phyloP scores from a whole-genome alignment of 2,113 vertebrate species.

The Bos javanicus region DNA sequence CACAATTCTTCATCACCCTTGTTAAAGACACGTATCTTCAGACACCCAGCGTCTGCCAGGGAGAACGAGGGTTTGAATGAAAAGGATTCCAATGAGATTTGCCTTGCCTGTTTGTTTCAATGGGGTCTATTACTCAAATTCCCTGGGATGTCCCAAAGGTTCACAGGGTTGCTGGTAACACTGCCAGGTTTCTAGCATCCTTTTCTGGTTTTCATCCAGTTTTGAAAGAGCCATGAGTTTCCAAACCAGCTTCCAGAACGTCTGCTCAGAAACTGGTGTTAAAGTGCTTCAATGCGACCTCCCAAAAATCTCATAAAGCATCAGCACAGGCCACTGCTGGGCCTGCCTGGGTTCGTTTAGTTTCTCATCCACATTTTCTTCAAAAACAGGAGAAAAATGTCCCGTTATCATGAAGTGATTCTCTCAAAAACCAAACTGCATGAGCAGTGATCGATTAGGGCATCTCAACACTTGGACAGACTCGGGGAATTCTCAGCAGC shows the following conservation, averaged over 20 bases:
- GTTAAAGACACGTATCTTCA: not conserved
- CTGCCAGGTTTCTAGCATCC: not conserved
- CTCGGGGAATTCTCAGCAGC: not conserved
- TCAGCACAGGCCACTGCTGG: not conserved
- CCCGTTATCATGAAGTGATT: not conserved
- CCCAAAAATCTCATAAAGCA: not conserved
- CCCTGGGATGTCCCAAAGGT: not conserved
- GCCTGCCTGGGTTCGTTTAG: rapidly evolving
- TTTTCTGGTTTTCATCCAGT: not conserved
- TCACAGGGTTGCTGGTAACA: rapidly evolving
- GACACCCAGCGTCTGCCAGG: rapidly evolving
- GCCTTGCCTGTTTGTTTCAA: not conserved
- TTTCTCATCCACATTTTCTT: not conserved
- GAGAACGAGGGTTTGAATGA: not conserved
- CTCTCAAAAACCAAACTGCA: not conserved
- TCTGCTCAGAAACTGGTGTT: not conserved
- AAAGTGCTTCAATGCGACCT: rapidly evolving
- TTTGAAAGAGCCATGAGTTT: not conserved
- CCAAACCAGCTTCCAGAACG: not conserved
- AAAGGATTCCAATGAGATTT: not conserved
- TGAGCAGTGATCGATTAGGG: too few species aligned
- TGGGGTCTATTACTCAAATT: not conserved
- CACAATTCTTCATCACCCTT: not conserved
- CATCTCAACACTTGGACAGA: not conserved
- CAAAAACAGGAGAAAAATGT: not conserved